A percentile compares a stretch with the other conserved stretches of the same genome.
Evolutionary conservation across 2,113 vertebrate species (phyloP).

Genomic region (Urocolius indicus): DNA sequence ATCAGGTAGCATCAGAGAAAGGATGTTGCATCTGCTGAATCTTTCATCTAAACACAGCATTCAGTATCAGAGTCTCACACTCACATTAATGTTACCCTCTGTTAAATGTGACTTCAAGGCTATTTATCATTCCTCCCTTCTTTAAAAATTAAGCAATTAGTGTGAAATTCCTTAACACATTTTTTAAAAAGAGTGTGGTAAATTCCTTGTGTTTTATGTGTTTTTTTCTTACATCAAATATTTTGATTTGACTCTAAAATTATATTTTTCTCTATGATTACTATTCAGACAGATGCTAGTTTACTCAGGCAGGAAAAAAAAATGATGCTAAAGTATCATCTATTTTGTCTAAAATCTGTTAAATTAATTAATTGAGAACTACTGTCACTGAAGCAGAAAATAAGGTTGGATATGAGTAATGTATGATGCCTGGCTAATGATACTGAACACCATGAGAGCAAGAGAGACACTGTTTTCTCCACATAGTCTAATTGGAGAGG

Average conservation of each 20-base stretch:
- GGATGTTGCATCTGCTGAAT: background rate
- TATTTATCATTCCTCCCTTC: background rate
- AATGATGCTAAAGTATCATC: slow-evolving; percentile 15
- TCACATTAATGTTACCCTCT: background rate
- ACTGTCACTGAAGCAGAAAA: slow-evolving; percentile 56
- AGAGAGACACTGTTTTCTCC: background rate
- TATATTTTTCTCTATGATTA: slow-evolving; percentile 11
- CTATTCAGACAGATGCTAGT: background rate
- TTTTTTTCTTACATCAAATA: background rate
- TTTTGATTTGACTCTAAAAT: background rate
- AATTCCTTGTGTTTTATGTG: background rate
- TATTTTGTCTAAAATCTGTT: slow-evolving; percentile 54
- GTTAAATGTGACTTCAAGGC: background rate
- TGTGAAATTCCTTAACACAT: background rate
- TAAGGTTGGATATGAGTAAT: slow-evolving; percentile 41
- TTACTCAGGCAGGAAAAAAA: background rate
- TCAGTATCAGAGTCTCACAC: background rate
- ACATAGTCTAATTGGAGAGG: background rate
- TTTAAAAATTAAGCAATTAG: background rate
- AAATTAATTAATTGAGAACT: slow-evolving; percentile 70
- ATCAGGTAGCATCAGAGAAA: background rate
- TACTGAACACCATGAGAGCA: slow-evolving; percentile 20
- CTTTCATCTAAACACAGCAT: background rate
- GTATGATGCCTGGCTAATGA: slow-evolving; percentile 47
- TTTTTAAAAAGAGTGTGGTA: background rate